A percentile compares a stretch with the other conserved stretches of the same genome.
Conservation (phyloP, 2,797 vertebrate genomes). For the Siniperca scherzeri region DNA sequence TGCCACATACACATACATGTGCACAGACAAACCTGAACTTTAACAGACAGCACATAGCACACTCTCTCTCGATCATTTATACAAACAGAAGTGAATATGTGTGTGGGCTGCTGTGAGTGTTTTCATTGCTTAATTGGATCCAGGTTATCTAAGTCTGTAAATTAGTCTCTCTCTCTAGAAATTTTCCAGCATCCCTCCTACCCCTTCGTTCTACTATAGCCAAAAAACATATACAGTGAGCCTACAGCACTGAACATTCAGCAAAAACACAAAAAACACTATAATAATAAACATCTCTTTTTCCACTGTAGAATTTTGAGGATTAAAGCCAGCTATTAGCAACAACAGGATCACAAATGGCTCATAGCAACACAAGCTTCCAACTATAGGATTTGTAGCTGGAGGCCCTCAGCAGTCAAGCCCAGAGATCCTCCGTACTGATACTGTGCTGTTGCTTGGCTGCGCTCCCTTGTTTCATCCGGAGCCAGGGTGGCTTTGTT, state of each 20-base stretch:
- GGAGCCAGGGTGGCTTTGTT: constrained; percentile 62
- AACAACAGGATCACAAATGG: constrained; percentile 27
- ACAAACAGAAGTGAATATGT: constrained; percentile 42
- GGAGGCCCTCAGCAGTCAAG: constrained; percentile 41
- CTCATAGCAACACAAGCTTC: constrained; percentile 32
- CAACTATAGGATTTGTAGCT: constrained; percentile 49
- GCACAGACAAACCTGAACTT: not conserved
- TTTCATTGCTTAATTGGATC: constrained; percentile 73
- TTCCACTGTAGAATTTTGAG: not conserved
- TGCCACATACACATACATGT: not conserved
- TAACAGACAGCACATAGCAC: constrained; percentile 18
- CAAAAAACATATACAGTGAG: constrained; percentile 15
- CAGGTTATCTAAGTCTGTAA: constrained; percentile 64
- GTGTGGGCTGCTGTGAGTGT: constrained; percentile 50
- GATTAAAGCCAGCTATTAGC: constrained; percentile 28
- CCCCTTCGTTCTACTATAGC: constrained; percentile 14
- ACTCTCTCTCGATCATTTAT: constrained; percentile 32
- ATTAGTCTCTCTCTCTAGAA: constrained; percentile 63
- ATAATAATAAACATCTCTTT: constrained; percentile 24
- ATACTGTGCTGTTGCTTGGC: constrained; percentile 47
- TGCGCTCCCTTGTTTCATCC: constrained; percentile 40
- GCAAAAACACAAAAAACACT: constrained; percentile 25
- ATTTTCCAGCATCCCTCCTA: constrained; percentile 51
- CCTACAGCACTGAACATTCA: constrained; percentile 10
- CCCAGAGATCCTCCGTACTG: constrained; percentile 32